These are phyloP conservation scores for Acanthopagrus latus DNA, from an alignment of 2,797 vertebrate species.

Conservation along the genomic window DNA sequence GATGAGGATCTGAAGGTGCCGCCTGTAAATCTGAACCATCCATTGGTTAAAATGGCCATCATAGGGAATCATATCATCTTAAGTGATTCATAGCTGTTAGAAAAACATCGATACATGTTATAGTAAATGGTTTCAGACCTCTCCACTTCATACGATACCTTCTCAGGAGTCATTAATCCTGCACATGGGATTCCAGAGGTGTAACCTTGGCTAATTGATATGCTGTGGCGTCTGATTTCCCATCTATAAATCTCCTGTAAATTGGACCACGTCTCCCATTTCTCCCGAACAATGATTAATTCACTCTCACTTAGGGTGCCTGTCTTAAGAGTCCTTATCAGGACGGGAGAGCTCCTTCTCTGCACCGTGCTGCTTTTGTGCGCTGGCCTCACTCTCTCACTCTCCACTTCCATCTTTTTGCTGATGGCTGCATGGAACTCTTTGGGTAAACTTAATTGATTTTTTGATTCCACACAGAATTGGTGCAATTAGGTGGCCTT, in stretches of 20 bases:
- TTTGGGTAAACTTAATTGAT: conserved; percentile 49
- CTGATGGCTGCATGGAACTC: conserved; percentile 31
- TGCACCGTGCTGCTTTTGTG: conserved; percentile 30
- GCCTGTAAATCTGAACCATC: conserved; percentile 21
- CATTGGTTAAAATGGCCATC: conserved; percentile 38
- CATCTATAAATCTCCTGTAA: conserved; percentile 68
- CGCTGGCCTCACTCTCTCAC: background rate
- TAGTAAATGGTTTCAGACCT: conserved; percentile 53
- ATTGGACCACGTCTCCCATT: conserved; percentile 64
- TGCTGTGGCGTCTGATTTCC: conserved; percentile 71
- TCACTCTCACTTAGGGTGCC: conserved; percentile 57
- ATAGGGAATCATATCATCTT: conserved; percentile 22
- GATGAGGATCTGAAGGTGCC: conserved; percentile 38
- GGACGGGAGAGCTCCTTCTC: conserved; percentile 39
- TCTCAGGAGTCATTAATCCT: conserved; percentile 54
- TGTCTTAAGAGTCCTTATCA: conserved; percentile 65
- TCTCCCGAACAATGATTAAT: conserved; percentile 68
- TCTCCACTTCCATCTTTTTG: conserved; percentile 27
- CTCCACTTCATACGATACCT: conserved; percentile 34
- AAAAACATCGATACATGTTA: conserved; percentile 37
- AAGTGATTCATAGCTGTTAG: conserved; percentile 40
- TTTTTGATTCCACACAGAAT: conserved; percentile 40
- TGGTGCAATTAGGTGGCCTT: conserved; percentile 39
- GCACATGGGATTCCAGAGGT: conserved; percentile 49
- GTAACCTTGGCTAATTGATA: conserved; percentile 74